Evolutionary conservation across 2,888 invertebrate genomes (phyloP), one percentile per base, ranked within the genome.

Genomic region (Himalopsyche japonica): DNA sequence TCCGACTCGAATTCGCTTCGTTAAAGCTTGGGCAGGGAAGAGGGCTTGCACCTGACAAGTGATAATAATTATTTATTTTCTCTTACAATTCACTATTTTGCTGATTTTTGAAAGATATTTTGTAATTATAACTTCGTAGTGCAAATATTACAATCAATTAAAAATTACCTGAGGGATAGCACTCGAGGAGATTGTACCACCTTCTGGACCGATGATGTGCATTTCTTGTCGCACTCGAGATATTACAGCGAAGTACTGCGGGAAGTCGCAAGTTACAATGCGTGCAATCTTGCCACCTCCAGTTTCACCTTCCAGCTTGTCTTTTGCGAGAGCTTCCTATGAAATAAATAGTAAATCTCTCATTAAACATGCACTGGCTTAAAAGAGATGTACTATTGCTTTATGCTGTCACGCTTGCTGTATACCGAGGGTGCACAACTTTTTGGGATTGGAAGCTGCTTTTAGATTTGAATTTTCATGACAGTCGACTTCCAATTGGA

Each of bases 1-100:
- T 87, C 98, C 98, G 88, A 99, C 99, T 92, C 98, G 96, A 92
- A 99, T 99, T 91, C 98, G 98, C 93, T 99, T 99, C n/a, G 99
- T 99, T 79, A 99, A 94, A 70, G 99, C 98, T 88, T 97, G 96
- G 64, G 97, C 95, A 27, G 99, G 99, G 94, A 99, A 99, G 87
- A 94, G 93, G 7, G 95, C 95, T 88, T 95, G 95, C 3, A 95
- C 95, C 92, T 92, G 88, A 0, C 12, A 15, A 10, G 27, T 3
- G 15, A 43, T 43, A 43, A 43, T 43, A 15, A 7, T 8, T 48
- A n/a, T n/a, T n/a, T n/a, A n/a, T n/a, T n/a, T n/a, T n/a, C n/a
- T n/a, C n/a, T n/a, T n/a, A n/a, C n/a, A n/a, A n/a, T n/a, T n/a
- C n/a, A n/a, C n/a, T n/a, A n/a, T n/a, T n/a, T n/a, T n/a, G n/a